Percentiles rank a stretch among this genome's conserved stretches.
These are phyloP conservation scores for Aspidoscelis tigris DNA, from an alignment of 2,113 vertebrate genomes.

Conservation along the genomic window DNA sequence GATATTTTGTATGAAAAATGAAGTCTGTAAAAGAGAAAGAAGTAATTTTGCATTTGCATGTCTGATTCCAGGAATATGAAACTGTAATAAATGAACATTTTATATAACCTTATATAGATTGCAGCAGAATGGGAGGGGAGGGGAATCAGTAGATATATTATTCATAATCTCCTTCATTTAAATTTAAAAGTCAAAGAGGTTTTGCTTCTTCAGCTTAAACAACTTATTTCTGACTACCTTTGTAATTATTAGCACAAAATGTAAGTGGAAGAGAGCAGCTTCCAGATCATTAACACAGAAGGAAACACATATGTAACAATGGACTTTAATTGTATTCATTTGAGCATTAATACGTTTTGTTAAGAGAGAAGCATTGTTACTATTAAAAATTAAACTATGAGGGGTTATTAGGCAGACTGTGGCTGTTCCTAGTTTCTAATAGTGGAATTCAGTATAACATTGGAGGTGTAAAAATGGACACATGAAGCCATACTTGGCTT, in stretches of 20 bases:
- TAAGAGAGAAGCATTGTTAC: conserved; percentile 65
- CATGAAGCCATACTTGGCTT: conserved; percentile 28
- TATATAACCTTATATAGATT: conserved; percentile 69
- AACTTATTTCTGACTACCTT: conserved; percentile 49
- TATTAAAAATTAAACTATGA: conserved; percentile 73
- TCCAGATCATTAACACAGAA: conserved; percentile 56
- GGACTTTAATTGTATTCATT: conserved; percentile 68
- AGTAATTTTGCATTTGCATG: conserved; percentile 73
- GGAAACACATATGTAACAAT: conserved; percentile 53
- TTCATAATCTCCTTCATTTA: conserved; percentile 60
- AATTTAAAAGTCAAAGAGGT: conserved; percentile 64
- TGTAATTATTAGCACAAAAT: conserved; percentile 39
- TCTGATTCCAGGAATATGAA: conserved; percentile 67
- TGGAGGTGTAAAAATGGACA: conserved; percentile 30
- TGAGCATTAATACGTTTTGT: conserved; percentile 72
- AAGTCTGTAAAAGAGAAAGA: conserved; percentile 59
- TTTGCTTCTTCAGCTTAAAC: conserved; percentile 62
- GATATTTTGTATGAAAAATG: conserved; percentile 65
- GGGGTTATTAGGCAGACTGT: conserved; percentile 55
- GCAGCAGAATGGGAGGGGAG: conserved; percentile 45
- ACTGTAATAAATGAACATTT: conserved; percentile 74
- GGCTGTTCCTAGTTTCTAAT: conserved; percentile 60
- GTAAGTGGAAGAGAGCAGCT: conserved; percentile 48
- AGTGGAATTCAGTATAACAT: conserved; percentile 58
- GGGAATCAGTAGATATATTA: conserved; percentile 59